Base-by-base conservation (phyloP, 2,888 invertebrate genomes). In the Acrocyrtus sp. region DNA sequence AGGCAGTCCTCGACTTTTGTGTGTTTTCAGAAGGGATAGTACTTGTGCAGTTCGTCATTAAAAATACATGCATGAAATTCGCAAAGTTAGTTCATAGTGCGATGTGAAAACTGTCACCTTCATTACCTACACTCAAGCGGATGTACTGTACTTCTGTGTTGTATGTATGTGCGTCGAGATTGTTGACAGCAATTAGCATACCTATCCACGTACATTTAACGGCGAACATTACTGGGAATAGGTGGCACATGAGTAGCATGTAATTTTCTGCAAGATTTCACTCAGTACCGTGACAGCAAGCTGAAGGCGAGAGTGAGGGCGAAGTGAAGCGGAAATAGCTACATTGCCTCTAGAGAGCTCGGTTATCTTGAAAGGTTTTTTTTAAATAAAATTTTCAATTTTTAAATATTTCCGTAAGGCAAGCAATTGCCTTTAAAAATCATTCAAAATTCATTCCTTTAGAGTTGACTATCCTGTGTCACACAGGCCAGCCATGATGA, bases 371-470 rank as follows among this genome's bases (percentile, higher is more conserved):
- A n/a, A n/a, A n/a, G n/a, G n/a, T n/a, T n/a, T n/a, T n/a, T n/a
- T n/a, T n/a, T n/a, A n/a, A n/a, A n/a, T n/a, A n/a, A n/a, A n/a
- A n/a, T n/a, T n/a, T n/a, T n/a, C n/a, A n/a, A n/a, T n/a, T 34
- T 34, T 34, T 34, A 34, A 34, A 34, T 5, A 8, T 34, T 8
- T 8, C 6, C 34, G 5, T 34, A 34, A 34, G 12, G 34, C n/a
- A n/a, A n/a, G n/a, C n/a, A 34, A 34, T 34, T 8, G 34, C 34
- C 12, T 34, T 5, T 5, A 34, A 34, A 34, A 8, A 34, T 34
- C 12, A 22, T n/a, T 53, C 72, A 76, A 79, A 70, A 80, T 80
- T 60, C 78, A 80, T 58, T 76, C 76, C 24, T 80, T 78, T 45
- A 66, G 78, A 60, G 78, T 57, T 67, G 78, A 80, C 47, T 80